phyloP scores from a whole-genome alignment of 1,140 invertebrate species.

The Pseudomyrmex flavicornis region DNA sequence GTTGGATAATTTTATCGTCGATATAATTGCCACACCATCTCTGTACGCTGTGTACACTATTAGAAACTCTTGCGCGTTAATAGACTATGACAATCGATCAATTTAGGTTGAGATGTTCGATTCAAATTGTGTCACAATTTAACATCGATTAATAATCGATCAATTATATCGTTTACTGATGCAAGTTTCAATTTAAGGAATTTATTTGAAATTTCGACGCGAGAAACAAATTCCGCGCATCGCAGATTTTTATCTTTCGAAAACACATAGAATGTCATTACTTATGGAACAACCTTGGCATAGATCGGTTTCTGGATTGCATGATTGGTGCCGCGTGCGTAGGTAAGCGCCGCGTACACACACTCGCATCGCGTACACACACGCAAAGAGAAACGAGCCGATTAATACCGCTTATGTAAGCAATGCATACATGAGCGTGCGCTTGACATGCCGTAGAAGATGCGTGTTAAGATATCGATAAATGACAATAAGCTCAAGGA shows the following conservation, averaged over 20 bases:
- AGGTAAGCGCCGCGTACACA: constrained; percentile 64
- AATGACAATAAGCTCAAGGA: constrained; percentile 17
- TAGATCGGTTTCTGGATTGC: constrained; percentile 61
- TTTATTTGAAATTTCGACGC: neutral
- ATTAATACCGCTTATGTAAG: constrained; percentile 70
- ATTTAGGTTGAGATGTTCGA: neutral
- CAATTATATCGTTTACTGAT: constrained; percentile 2
- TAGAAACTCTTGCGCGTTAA: neutral
- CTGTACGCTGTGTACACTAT: constrained; percentile 11
- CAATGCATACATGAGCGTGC: constrained; percentile 56
- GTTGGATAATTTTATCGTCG: neutral
- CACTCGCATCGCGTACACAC: constrained; percentile 16
- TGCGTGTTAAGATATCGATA: constrained; percentile 25
- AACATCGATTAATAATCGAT: neutral
- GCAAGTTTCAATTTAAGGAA: too few species aligned
- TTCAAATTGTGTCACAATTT: neutral
- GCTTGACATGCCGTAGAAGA: constrained; percentile 26
- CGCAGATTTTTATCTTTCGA: constrained; percentile 8
- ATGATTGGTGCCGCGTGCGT: constrained; percentile 45
- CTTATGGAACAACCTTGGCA: constrained; percentile 68
- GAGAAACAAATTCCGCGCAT: neutral
- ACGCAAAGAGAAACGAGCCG: constrained; percentile 31
- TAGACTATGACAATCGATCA: neutral
- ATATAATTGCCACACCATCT: constrained; percentile 8
- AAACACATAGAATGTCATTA: constrained; percentile 45